Evolutionary conservation across 2,888 invertebrate genomes (phyloP).

Genomic region (Rhamphomyia laevipes): DNA sequence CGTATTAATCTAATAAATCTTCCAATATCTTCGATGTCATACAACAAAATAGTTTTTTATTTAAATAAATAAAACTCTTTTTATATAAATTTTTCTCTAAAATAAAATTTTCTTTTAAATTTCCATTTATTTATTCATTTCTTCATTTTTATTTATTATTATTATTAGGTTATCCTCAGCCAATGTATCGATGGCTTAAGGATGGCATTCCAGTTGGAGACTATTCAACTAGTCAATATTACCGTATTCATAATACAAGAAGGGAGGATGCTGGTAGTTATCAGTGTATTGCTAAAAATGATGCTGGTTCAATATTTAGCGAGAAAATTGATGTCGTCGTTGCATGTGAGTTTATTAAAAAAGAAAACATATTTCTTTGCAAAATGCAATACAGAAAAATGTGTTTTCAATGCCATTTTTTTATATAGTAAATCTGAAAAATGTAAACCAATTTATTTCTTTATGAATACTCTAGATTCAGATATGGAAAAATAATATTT

Average conservation of each 20-base stretch:
- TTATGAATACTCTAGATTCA: no score
- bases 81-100: no score
- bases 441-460: no score
- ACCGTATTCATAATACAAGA: slow-evolving; percentile 69
- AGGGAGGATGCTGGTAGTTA: slow-evolving; percentile 80
- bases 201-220: slow-evolving; percentile 69
- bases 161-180: slow-evolving; percentile 74
- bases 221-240: slow-evolving; percentile 70
- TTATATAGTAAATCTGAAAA: no score
- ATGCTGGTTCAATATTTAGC: slow-evolving; percentile 84
- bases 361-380: slow-evolving; percentile 3
- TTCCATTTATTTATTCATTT: neutral
- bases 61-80: no score
- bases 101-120: neutral
- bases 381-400: neutral
- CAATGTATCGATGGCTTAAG: slow-evolving; percentile 85
- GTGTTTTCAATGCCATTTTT: no score
- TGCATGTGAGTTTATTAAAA: slow-evolving; percentile 66
- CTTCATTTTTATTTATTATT: neutral
- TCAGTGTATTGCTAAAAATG: slow-evolving; percentile 84
- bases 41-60: no score
- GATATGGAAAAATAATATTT: no score
- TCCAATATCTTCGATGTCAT: no score
- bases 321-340: slow-evolving; percentile 81
- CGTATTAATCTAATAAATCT: no score